These are phyloP conservation scores for Acanthopleura granulata DNA, from an alignment of 2,888 invertebrate genomes.

Conservation along the genomic window DNA sequence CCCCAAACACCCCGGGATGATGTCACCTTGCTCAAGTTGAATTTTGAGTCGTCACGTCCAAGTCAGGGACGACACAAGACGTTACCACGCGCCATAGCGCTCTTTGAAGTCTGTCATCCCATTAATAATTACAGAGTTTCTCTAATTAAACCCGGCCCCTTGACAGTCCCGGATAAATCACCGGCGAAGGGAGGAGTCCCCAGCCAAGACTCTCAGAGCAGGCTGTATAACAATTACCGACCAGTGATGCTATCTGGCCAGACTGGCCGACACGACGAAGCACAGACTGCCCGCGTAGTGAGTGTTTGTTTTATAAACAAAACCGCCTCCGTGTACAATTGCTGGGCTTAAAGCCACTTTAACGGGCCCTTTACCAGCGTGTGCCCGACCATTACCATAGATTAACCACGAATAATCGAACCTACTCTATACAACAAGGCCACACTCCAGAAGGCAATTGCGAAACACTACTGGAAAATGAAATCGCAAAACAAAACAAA, in stretches of 20 bases:
- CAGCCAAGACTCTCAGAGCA: not conserved
- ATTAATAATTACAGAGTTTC: slow-evolving; percentile 17
- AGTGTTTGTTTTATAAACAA: slow-evolving; percentile 8
- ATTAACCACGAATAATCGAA: not conserved
- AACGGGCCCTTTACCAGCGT: not conserved
- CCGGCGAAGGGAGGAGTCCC: not conserved
- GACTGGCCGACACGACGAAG: not conserved
- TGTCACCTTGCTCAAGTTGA: slow-evolving; percentile 14
- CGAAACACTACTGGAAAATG: not conserved
- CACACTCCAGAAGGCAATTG: not conserved
- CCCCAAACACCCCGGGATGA: not conserved
- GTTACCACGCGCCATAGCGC: not conserved
- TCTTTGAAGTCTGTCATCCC: slow-evolving; percentile 14
- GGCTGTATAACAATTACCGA: not conserved
- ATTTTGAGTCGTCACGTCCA: slow-evolving; percentile 9
- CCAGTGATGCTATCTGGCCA: not conserved
- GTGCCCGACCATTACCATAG: not conserved
- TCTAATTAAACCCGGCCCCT: slow-evolving; percentile 16
- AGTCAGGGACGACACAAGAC: slow-evolving; percentile 5
- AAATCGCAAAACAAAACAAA: not conserved
- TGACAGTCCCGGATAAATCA: slow-evolving; percentile 15
- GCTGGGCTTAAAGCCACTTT: not conserved
- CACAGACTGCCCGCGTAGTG: not conserved
- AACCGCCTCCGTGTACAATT: not conserved
- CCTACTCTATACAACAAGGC: no score